Conservation (phyloP, 53 echinoderm and acorn worm genomes). For the Luidia sarsii region DNA sequence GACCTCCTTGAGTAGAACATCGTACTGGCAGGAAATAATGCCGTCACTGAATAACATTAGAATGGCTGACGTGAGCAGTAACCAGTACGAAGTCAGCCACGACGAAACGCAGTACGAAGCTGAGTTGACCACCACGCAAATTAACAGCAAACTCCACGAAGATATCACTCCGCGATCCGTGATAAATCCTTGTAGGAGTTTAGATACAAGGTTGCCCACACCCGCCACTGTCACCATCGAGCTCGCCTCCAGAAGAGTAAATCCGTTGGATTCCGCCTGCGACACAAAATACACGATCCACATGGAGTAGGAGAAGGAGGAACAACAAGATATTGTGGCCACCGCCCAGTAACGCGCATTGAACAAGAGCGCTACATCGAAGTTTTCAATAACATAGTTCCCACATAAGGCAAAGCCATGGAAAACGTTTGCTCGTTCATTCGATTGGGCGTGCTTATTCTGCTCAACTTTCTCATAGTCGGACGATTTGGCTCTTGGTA, state of each 20-base stretch:
- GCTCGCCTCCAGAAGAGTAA: background rate
- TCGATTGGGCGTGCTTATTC: no score
- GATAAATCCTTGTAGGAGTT: constrained; percentile 2
- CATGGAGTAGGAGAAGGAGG: background rate
- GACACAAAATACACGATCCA: constrained; percentile 30
- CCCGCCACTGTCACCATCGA: constrained; percentile 5
- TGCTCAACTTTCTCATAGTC: no score
- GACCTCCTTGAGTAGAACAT: background rate
- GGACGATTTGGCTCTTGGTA: no score
- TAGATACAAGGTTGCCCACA: background rate
- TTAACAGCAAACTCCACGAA: background rate
- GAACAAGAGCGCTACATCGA: background rate
- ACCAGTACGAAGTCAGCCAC: constrained; percentile 2
- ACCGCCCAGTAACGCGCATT: background rate
- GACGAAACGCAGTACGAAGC: background rate
- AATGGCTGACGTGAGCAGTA: background rate
- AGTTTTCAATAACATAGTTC: background rate
- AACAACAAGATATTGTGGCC: background rate
- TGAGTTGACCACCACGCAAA: background rate
- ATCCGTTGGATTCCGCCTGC: constrained; percentile 6
- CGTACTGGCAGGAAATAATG: background rate
- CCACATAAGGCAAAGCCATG: no score
- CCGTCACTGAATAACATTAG: background rate
- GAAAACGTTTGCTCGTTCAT: no score
- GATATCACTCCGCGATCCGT: background rate